Conservation (phyloP, 2,113 vertebrate species). For the Microcebus lehilahytsara region DNA sequence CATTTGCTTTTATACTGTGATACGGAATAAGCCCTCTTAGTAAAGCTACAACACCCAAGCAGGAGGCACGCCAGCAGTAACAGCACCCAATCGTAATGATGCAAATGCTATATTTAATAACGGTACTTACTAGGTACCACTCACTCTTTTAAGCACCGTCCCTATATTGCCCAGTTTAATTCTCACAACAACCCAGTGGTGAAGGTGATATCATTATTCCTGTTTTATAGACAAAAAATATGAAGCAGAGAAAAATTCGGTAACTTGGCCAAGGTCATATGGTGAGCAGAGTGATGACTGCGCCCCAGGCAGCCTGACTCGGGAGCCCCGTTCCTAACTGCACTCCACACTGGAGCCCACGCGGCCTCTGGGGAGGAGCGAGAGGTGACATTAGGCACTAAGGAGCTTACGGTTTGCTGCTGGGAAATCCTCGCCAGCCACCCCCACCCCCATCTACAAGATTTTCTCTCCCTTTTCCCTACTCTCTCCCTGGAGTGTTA, state of each 20-base stretch:
- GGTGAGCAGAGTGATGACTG: neutral
- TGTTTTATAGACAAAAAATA: neutral
- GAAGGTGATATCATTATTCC: neutral
- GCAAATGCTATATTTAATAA: neutral
- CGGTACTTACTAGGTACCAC: neutral
- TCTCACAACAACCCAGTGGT: neutral
- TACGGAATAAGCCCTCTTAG: neutral
- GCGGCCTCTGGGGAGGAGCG: neutral
- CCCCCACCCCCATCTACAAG: rapidly evolving
- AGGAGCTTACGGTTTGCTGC: neutral
- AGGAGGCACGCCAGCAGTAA: neutral
- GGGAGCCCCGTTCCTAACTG: neutral
- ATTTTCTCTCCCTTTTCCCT: neutral
- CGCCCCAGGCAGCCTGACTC: neutral
- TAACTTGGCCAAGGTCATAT: neutral
- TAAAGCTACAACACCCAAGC: neutral
- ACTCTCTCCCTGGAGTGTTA: neutral
- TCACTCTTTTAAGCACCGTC: neutral
- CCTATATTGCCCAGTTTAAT: neutral
- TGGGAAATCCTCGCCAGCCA: neutral
- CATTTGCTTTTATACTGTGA: neutral
- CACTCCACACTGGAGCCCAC: rapidly evolving
- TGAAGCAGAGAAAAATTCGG: neutral
- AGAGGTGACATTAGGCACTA: neutral
- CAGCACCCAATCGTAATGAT: neutral